Evolutionary conservation across 2,113 vertebrate genomes (phyloP), one percentile per base, ranked within the genome.

Genomic region (Cnemophilus loriae): DNA sequence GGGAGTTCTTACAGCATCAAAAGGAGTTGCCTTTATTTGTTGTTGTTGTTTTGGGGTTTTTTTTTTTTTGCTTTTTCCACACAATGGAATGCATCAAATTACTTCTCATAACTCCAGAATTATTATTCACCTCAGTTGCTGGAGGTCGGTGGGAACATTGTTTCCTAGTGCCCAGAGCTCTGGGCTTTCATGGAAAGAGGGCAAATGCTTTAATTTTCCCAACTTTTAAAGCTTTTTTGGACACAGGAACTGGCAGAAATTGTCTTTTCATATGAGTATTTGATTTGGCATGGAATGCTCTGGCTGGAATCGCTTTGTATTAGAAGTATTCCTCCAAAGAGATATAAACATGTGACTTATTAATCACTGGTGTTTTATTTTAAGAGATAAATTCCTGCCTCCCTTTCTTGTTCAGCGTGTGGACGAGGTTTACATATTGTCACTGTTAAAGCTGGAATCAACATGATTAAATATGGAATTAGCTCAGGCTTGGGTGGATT

Each of bases 271-370:
- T 94, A 33, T 65, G 76, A 92, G 26, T 97, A 89, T 98, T 98
- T 97, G 94, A 83, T 94, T 98, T 98, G 97, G 97, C 97, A 86
- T 81, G 50, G 64, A 70, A 76, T 63, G 39, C 21, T 87, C 47
- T 95, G 83, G 53, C 87, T 92, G 90, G 93, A 95, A 65, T 96
- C 78, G 71, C 94, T 95, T 96, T 87, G 68, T 95, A 53, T 96
- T 97, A 93, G 81, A 94, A 96, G 87, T 90, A 53, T 95, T 93
- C 84, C 89, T 95, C 95, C 85, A 60, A 95, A 95, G 96, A 97
- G 94, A 96, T 88, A 96, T 92, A 97, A 98, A 96, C 82, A 96
- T 96, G 56, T 97, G 96, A 97, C 97, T 97, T 96, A 97, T 97
- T 96, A 97, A 95, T 96, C 84, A 65, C 57, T 97, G 87, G 63